phyloP scores from a whole-genome alignment of 2,888 invertebrate genomes.

The Hetaerina titia region DNA sequence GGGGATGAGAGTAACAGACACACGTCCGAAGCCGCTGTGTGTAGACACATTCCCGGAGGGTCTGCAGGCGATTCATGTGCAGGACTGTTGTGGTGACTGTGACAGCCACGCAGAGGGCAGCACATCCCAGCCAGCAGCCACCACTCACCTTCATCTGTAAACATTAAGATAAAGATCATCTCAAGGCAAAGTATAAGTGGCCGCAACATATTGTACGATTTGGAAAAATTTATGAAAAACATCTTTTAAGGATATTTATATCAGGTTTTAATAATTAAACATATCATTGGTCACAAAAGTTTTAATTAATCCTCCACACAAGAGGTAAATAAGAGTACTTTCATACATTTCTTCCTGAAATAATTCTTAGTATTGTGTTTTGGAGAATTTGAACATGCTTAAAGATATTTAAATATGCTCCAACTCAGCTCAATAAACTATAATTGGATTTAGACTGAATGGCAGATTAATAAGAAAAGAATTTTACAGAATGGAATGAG shows the following conservation, averaged over 20 bases:
- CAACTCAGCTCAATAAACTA: too few relatives aligned
- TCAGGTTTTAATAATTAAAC: too few relatives aligned
- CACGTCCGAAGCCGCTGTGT: slow-evolving; percentile 88
- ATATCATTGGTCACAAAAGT: too few relatives aligned
- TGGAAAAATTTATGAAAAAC: neutral
- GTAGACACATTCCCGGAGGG: slow-evolving; percentile 91
- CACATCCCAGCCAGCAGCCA: slow-evolving; percentile 91
- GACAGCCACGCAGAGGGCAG: slow-evolving; percentile 91
- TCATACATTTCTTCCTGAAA: too few relatives aligned
- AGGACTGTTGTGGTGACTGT: slow-evolving; percentile 94
- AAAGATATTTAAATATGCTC: too few relatives aligned
- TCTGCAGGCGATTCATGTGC: slow-evolving; percentile 92
- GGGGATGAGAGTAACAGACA: slow-evolving; percentile 85
- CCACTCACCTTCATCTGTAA: slow-evolving; percentile 93
- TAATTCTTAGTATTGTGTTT: too few relatives aligned
- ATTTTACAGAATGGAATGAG: too few relatives aligned
- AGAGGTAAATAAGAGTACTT: too few relatives aligned
- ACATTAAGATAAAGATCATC: slow-evolving; percentile 69
- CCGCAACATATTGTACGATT: neutral
- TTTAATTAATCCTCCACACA: too few relatives aligned
- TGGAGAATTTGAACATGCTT: too few relatives aligned
- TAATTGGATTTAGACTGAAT: too few relatives aligned
- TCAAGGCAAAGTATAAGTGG: slow-evolving; percentile 6
- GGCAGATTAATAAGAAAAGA: too few relatives aligned
- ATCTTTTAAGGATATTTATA: neutral